Evolutionary conservation across 2,113 vertebrate species (phyloP), one percentile per base, ranked within the genome.

Genomic region (Nerophis ophidion): DNA sequence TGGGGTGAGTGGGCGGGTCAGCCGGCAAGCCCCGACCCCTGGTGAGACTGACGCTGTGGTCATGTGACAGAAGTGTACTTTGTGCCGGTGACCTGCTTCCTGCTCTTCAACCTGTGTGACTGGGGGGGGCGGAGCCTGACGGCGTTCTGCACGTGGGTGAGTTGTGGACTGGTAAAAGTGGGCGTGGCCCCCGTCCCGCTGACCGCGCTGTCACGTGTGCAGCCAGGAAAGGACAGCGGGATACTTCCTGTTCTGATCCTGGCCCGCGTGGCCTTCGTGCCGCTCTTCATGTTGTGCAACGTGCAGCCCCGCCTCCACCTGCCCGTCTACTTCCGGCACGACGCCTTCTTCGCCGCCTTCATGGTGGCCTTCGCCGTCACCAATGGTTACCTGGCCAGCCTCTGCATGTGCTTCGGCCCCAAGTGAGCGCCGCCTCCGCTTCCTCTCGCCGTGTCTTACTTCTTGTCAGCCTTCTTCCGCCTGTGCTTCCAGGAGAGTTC

Each of bases 31-130:
- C 5, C 12, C n/a, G 47, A 7, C 47, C 5, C 8, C 34, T 33
- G 5, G 19, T 15, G 3, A 1, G 35, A 42, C 42, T 6, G 13
- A 59, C 33, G 42, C 9, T 60, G 8, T 66, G 6, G 51, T 35
- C 47, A 1, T 48, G 57, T 63, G 6, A 4, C 80, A 98, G 96
- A 15, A 11, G 0, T 36, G 0, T 98, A 95, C 63, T 98, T 96
- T 80, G 91, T 90, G 61, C 90, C 95, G 0, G 94, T 97, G 59
- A 88, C 91, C 57, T 97, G 95, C 63, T 98, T 98, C 81, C 88
- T 98, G 74, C 82, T 91, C 57, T 97, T 98, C 57, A 98, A 98
- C 57, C n/a, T 94, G 67, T 92, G 91, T 8, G 96, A 98, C 88
- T 98, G 93, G 93, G 69, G 72, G 0, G 96, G 96, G 57, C 88